Evolutionary conservation across 2,113 vertebrate species (phyloP).

Genomic region (Plotosus lineatus): DNA sequence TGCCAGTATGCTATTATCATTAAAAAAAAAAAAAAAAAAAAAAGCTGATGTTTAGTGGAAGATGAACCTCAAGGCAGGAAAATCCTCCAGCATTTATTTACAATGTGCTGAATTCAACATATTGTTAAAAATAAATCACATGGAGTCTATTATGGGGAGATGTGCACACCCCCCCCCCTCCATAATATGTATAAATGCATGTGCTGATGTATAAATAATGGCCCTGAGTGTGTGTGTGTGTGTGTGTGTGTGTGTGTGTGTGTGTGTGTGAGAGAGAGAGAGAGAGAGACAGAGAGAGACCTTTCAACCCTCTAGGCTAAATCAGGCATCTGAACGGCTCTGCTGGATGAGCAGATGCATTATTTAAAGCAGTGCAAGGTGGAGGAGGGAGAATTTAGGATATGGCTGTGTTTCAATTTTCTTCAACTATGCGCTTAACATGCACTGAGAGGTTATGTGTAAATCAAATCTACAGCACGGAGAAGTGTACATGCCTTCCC

Average conservation of each 20-base stretch:
- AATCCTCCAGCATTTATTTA: conserved; percentile 14
- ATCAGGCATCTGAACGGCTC: conserved; percentile 48
- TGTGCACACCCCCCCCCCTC: too few relatives aligned
- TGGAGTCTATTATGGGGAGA: conserved; percentile 2
- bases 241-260: background rate
- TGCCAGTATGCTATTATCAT: background rate
- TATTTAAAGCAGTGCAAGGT: conserved; percentile 52
- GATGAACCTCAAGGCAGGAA: background rate
- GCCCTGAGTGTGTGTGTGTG: background rate
- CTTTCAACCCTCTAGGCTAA: conserved; percentile 45
- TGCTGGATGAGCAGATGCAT: conserved; percentile 49
- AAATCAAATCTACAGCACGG: conserved; percentile 10
- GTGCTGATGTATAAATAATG: conserved; percentile 17
- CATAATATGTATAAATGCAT: conserved; percentile 9
- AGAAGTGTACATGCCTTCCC: background rate
- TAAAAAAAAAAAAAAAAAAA: conserved; percentile 8
- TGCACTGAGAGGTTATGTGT: conserved; percentile 24
- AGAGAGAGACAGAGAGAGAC: conserved; percentile 2
- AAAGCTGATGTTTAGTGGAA: background rate
- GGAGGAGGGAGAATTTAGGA: conserved; percentile 27
- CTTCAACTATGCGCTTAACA: conserved; percentile 49
- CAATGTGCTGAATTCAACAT: background rate
- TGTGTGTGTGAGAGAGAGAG: conserved; percentile 12
- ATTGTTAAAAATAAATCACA: background rate
- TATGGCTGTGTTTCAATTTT: conserved; percentile 13